Evolutionary conservation across 1,140 invertebrate genomes (phyloP).

Genomic region (Hycleus phaleratus): DNA sequence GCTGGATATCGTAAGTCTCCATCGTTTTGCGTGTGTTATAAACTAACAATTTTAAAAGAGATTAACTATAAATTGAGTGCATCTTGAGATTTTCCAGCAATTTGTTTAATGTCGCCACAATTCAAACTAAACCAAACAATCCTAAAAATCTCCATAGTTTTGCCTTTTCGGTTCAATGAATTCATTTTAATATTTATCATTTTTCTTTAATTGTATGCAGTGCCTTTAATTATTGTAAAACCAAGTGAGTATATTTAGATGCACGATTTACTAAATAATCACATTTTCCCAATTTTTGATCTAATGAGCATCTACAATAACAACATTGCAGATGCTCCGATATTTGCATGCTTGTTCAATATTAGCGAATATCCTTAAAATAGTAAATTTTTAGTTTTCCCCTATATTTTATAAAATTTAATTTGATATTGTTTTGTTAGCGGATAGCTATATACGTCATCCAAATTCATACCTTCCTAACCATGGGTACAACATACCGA

Average conservation of each 20-base stretch:
- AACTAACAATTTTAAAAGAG: background rate
- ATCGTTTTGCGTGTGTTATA: slow-evolving; percentile 1
- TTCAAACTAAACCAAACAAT: too few species aligned
- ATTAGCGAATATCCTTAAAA: too few species aligned
- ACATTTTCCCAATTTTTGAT: too few species aligned
- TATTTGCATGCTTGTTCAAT: too few species aligned
- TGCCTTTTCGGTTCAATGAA: background rate
- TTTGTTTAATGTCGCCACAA: background rate
- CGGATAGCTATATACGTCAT: slow-evolving; percentile 69
- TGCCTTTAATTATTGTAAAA: slow-evolving; percentile 48
- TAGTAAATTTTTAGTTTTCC: background rate
- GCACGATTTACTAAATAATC: background rate
- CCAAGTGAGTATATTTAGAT: slow-evolving; percentile 39
- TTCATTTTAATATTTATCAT: slow-evolving; percentile 11
- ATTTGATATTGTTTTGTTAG: slow-evolving; percentile 30
- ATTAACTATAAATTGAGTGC: background rate
- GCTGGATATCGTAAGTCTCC: background rate
- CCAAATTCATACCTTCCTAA: slow-evolving; percentile 77
- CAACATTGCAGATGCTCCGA: too few species aligned
- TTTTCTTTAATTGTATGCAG: slow-evolving; percentile 36
- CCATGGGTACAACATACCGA: slow-evolving; percentile 56
- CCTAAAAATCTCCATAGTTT: background rate
- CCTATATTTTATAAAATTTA: background rate
- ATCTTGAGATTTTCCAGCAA: background rate
- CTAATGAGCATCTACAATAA: too few species aligned